Evolutionary conservation across 2,113 vertebrate genomes (phyloP), one percentile per base, ranked within the genome.

Genomic region (Crotalus helleri): DNA sequence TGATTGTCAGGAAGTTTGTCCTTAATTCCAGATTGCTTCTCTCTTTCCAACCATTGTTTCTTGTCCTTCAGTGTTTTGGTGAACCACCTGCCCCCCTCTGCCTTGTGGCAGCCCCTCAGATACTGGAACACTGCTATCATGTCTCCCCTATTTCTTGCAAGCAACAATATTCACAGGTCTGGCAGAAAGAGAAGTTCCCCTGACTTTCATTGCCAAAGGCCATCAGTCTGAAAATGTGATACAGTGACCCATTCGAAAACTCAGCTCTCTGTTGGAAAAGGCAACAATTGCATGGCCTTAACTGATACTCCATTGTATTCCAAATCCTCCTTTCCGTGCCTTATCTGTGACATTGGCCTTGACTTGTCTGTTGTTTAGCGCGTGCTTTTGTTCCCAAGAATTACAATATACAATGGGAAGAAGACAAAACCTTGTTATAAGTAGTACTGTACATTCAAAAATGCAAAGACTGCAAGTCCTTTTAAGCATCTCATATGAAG

Each of bases 291-390:
- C 13, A 2, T 5, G 9, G 1, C 23, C 29, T 33, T 69, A 87
- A 87, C 85, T 61, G 91, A 92, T 8, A 46, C 44, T 7, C 91
- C 85, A 61, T 92, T 92, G 55, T 92, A 23, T 92, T 87, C 17
- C 10, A 3, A 87, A 33, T 15, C 51, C 21, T 51, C 55, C 44
- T 61, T 51, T 12, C 0, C 85, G 24, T 49, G 33, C 33, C 54
- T 91, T 91, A 91, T 91, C 91, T n/a, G 55, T 49, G 39, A 49
- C 26, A n/a, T 23, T 46, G 58, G 10, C 55, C 55, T 61, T 87
- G 44, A 59, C 44, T 46, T 87, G 55, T 15, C 17, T 17, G 23
- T 44, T 12, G 10, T 44, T 85, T 4, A 85, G 49, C 69, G 26
- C 15, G 1, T 55, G 74, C 53, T 39, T 85, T 85, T 91, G n/a